These are phyloP conservation scores for Hassar affinis DNA, from an alignment of 2,113 vertebrate species.

Conservation along the genomic window DNA sequence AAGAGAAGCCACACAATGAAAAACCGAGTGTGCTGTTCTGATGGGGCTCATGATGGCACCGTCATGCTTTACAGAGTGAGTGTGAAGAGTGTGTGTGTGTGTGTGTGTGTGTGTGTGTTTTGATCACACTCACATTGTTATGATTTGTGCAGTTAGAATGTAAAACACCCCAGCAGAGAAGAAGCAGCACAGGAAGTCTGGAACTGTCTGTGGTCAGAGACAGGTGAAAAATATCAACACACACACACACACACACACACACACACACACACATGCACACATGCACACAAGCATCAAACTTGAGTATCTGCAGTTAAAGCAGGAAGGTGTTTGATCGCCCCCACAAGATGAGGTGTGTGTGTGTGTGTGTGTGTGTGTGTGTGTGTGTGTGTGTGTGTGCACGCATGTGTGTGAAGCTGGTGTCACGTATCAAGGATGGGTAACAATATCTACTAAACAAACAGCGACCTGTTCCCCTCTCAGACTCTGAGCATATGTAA, in stretches of 20 bases:
- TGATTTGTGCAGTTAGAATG: conserved; percentile 39
- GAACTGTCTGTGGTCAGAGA: conserved; percentile 48
- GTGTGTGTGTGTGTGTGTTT: conserved; percentile 13
- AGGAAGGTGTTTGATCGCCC: conserved; percentile 13
- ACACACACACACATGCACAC: conserved; percentile 27
- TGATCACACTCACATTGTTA: background rate
- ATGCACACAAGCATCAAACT: background rate
- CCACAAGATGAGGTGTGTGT: background rate
- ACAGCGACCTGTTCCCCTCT: conserved; percentile 42
- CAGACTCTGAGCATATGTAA: conserved; percentile 53
- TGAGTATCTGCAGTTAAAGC: conserved; percentile 19
- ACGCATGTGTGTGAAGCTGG: conserved; percentile 32
- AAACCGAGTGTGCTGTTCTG: conserved; percentile 6
- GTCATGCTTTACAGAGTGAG: background rate
- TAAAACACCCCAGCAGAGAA: conserved; percentile 32
- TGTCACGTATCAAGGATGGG: conserved; percentile 20
- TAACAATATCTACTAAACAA: conserved; percentile 50
- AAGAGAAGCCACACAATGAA: conserved; percentile 29
- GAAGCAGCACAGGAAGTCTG: conserved; percentile 45
- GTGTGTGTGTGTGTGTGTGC: conserved; percentile 25
- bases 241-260: conserved; percentile 14
- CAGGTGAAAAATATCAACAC: conserved; percentile 37
- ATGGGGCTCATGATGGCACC: background rate
- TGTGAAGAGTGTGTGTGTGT: conserved; percentile 15
- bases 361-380: background rate